Conservation (phyloP, 1,140 invertebrate genomes). For the Prorops nasuta region DNA sequence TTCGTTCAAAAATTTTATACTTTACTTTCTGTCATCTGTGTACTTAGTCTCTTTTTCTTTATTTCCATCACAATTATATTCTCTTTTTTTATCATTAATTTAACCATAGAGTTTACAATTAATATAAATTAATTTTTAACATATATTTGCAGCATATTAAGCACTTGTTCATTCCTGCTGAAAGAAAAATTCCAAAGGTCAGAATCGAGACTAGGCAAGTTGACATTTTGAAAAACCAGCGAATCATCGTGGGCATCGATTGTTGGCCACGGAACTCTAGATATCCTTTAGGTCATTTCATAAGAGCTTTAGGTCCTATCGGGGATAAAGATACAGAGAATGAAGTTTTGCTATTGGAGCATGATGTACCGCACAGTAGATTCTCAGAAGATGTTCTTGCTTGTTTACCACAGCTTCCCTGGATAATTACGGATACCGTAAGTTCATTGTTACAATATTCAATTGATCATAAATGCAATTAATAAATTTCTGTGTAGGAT, state of each 20-base stretch:
- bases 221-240: constrained; percentile 74
- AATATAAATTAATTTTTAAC: constrained; percentile 10
- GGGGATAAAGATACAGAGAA: constrained; percentile 92
- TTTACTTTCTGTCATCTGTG: background rate
- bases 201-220: constrained; percentile 90
- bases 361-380: constrained; percentile 93
- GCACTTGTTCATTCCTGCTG: constrained; percentile 88
- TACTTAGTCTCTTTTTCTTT: no score
- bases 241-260: constrained; percentile 91
- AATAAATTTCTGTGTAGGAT: constrained; percentile 61
- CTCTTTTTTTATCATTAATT: background rate
- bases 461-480: constrained; percentile 1
- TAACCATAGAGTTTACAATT: no score
- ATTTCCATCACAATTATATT: constrained; percentile 4
- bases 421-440: constrained; percentile 82
- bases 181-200: constrained; percentile 86
- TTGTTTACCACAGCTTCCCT: constrained; percentile 88
- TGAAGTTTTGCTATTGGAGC: constrained; percentile 92
- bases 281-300: constrained; percentile 83
- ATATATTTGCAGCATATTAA: constrained; percentile 61
- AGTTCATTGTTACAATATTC: constrained; percentile 24
- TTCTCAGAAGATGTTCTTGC: constrained; percentile 93
- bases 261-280: constrained; percentile 86
- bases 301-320: constrained; percentile 77
- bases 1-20: no score